Conservation (phyloP, 2,888 invertebrate species). For the Macrosiphum euphorbiae region DNA sequence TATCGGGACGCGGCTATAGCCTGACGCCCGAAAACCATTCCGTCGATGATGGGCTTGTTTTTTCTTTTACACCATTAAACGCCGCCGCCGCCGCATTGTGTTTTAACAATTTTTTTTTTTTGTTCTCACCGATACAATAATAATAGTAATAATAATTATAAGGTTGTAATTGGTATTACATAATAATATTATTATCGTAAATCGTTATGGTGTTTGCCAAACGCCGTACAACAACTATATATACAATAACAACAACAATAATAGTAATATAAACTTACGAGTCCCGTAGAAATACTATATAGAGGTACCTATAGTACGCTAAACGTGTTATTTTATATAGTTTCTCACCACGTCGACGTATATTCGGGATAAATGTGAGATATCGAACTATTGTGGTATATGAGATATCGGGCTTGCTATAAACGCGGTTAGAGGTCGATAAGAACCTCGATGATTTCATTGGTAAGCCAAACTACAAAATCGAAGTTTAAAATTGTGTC, state of each 20-base stretch:
- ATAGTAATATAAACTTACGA: not conserved
- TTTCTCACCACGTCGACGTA: not conserved
- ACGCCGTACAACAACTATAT: not conserved
- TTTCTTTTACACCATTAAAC: conserved; percentile 47
- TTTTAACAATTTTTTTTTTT: not conserved
- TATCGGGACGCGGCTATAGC: not conserved
- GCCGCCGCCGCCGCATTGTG: conserved; percentile 39
- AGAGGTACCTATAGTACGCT: not conserved
- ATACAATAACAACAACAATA: not conserved
- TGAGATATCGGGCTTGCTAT: not conserved
- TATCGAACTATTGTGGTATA: not conserved
- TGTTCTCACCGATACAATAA: not conserved
- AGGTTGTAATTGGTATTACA: not conserved
- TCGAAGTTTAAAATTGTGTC: not conserved
- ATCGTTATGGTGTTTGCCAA: conserved; percentile 19
- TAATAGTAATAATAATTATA: not conserved
- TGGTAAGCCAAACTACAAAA: not conserved
- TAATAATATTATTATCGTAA: conserved; percentile 19
- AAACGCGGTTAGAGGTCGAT: not conserved
- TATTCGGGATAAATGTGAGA: not conserved
- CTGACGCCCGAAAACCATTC: conserved; percentile 29
- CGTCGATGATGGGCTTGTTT: conserved; percentile 45
- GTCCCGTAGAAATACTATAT: not conserved
- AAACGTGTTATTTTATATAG: not conserved
- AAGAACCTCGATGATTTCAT: not conserved